These are phyloP conservation scores for Talpa occidentalis DNA, from an alignment of 2,113 vertebrate genomes.

Conservation along the genomic window DNA sequence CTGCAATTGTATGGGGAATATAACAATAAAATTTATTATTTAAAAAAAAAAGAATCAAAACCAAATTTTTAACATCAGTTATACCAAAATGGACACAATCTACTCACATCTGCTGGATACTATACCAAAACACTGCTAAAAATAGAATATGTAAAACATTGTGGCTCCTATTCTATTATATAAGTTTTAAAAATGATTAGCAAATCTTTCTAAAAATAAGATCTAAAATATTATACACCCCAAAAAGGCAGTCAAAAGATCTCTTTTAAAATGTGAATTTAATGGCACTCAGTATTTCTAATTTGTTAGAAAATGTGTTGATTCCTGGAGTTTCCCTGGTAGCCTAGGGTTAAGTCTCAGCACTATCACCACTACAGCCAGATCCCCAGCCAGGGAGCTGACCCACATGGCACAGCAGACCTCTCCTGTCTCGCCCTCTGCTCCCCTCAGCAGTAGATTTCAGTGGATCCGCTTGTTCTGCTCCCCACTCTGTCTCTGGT, in stretches of 20 bases:
- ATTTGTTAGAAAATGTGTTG: not conserved
- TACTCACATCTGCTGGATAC: not conserved
- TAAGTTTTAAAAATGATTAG: not conserved
- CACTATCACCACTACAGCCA: too few species aligned
- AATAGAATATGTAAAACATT: not conserved
- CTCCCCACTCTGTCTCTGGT: too few species aligned
- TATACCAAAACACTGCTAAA: not conserved
- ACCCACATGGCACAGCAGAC: too few species aligned
- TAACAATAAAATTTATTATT: too few species aligned
- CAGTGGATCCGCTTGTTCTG: too few species aligned
- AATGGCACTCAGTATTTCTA: not conserved
- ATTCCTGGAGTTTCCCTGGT: not conserved
- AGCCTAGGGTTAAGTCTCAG: too few species aligned
- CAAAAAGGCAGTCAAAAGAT: not conserved
- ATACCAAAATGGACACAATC: not conserved
- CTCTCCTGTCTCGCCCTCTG: too few species aligned
- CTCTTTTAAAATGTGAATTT: not conserved
- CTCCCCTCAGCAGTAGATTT: too few species aligned
- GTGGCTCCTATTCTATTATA: not conserved
- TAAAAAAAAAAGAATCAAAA: not conserved
- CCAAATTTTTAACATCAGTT: not conserved
- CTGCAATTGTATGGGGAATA: too few species aligned
- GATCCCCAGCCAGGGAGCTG: too few species aligned
- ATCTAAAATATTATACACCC: not conserved
- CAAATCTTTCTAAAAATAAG: not conserved